Percentiles rank a stretch among this genome's conserved stretches.
Evolutionary conservation across 2,888 invertebrate genomes (phyloP).

Genomic region (Saturnia pavonia): DNA sequence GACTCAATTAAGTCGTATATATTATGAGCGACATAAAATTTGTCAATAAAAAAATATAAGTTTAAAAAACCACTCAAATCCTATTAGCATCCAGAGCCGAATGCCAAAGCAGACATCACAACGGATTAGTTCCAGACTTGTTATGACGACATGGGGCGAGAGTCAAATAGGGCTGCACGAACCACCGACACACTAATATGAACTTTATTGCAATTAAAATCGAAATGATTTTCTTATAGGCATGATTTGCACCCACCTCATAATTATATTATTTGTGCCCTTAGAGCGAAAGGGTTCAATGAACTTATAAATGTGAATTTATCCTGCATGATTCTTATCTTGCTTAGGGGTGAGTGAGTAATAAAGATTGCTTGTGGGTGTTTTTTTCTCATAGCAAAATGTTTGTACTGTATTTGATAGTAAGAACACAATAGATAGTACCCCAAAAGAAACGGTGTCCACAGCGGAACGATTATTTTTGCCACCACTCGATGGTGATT

Average conservation of each 20-base stretch:
- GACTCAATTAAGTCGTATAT: no score
- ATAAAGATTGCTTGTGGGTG: not conserved
- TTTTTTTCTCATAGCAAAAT: not conserved
- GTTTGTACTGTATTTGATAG: not conserved
- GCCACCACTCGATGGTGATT: no score
- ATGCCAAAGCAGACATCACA: constrained; percentile 52
- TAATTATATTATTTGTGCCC: constrained; percentile 32
- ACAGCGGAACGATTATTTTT: not conserved
- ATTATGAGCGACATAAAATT: not conserved
- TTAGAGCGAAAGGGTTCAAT: constrained; percentile 37
- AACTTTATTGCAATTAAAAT: constrained; percentile 19
- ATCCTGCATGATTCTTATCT: constrained; percentile 16
- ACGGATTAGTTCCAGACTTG: constrained; percentile 70
- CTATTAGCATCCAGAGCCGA: constrained; percentile 37
- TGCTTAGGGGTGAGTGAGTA: constrained; percentile 10
- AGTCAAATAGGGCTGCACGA: constrained; percentile 47
- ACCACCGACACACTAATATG: constrained; percentile 23
- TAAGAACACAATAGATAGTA: not conserved
- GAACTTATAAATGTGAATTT: constrained; percentile 34
- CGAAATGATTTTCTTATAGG: constrained; percentile 20
- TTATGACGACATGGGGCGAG: constrained; percentile 60
- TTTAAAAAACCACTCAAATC: constrained; percentile 35
- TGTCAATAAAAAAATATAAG: constrained; percentile 12
- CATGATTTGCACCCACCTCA: constrained; percentile 33
- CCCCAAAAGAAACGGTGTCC: not conserved